phyloP scores from a whole-genome alignment of 2,797 vertebrate species.

The Eidolon dupreanum region DNA sequence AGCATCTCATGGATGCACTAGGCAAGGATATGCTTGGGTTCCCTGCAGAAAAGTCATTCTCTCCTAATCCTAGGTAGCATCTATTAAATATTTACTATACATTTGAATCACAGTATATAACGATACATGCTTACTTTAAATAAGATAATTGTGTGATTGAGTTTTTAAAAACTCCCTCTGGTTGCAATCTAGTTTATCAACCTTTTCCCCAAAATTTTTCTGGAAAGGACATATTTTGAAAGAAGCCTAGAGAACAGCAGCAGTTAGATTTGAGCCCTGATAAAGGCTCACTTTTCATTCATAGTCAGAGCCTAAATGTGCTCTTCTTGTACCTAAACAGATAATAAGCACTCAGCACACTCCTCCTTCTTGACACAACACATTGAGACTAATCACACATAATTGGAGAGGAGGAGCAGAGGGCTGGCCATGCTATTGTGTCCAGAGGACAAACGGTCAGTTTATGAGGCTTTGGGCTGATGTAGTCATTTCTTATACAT shows the following conservation, averaged over 20 bases:
- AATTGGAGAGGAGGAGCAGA: conserved; percentile 99
- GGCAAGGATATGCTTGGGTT: conserved; percentile 54
- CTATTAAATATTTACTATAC: conserved; percentile 65
- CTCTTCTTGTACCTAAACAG: conserved; percentile 93
- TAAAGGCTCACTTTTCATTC: conserved; percentile 91
- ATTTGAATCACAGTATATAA: conserved; percentile 27
- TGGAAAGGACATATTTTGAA: conserved; percentile 76
- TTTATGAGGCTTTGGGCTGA: conserved; percentile 99
- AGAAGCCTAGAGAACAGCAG: conserved; percentile 79
- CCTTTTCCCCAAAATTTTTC: conserved; percentile 72
- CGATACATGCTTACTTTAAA: conserved; percentile 72
- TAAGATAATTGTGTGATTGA: conserved; percentile 61
- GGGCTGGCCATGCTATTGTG: conserved; percentile 98
- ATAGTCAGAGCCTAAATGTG: conserved; percentile 89
- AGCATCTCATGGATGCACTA: conserved; percentile 43
- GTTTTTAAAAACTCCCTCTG: conserved; percentile 49
- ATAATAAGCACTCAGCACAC: conserved; percentile 92
- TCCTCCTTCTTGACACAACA: conserved; percentile 99
- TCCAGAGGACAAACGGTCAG: conserved; percentile 99
- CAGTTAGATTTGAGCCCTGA: conserved; percentile 87
- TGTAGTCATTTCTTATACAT: conserved; percentile 90
- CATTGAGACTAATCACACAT: conserved; percentile 99
- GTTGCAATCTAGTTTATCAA: conserved; percentile 49
- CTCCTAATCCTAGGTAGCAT: conserved; percentile 53
- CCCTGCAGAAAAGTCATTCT: conserved; percentile 65